Base-by-base conservation (phyloP, 2,797 vertebrate species). In the Pipistrellus pygmaeus region DNA sequence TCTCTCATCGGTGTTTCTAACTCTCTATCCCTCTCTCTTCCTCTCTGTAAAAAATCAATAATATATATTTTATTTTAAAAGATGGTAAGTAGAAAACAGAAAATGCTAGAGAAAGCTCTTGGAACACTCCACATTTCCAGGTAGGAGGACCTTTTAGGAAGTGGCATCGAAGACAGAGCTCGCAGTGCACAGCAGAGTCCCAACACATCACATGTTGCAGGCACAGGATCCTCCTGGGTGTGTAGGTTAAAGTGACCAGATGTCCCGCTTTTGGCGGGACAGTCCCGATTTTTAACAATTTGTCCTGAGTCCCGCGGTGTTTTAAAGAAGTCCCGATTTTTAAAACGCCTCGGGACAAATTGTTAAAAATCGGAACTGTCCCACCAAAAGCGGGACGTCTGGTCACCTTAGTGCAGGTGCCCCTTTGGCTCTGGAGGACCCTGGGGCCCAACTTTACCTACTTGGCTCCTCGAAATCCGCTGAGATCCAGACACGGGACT, bases 391-490 rank as follows among this genome's bases (percentile, higher is more conserved):
- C 6, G 6, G 38, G 38, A 41, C 38, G 6, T 41, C 38, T 41
- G 38, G 38, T 41, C 38, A 41, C 38, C 38, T 41, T 41, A 41
- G 38, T 41, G 38, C 38, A 41, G 38, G 38, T 41, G 38, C 38
- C 77, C 53, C 5, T 2, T 6, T 17, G 23, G 55, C 9, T 27
- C 13, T 30, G 35, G 77, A 60, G 46, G 20, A 62, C 60, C 12
- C 21, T 60, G 35, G 13, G 46, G 17, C 38, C 9, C 3, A 20
- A 46, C 25, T 12, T 57, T 69, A 0, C 0, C 0, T 25, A 21
- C 32, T n/a, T 0, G 3, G 53, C 20, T 25, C 14, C 0, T 0
- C 12, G 55, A 48, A 21, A 13, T 17, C 1, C 0, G 17, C 55
- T 0, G 0, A 1, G 35, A 30, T 30, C 44, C 73, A 38, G 82